A percentile compares a stretch with the other conserved stretches of the same genome.
Conservation (phyloP, 1,140 invertebrate species). For the Coboldia fuscipes region DNA sequence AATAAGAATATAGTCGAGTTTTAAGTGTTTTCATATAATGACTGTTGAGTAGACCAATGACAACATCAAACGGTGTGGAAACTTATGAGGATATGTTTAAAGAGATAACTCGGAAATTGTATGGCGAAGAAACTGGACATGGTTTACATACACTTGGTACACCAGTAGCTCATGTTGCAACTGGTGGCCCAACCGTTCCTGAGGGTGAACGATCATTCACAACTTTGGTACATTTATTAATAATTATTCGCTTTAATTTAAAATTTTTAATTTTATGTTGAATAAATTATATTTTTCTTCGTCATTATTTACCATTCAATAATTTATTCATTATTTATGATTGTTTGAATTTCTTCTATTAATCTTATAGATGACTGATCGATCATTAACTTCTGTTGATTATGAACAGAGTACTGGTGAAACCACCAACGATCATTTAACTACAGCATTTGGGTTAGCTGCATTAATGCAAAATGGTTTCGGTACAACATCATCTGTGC, state of each 20-base stretch:
- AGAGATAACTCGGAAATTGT: constrained; percentile 75
- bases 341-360: not conserved
- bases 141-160: constrained; percentile 24
- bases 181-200: constrained; percentile 19
- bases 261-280: not conserved
- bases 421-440: constrained; percentile 32
- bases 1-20: too few relatives aligned
- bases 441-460: constrained; percentile 40
- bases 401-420: constrained; percentile 13
- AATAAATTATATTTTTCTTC: not conserved
- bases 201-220: constrained; percentile 21
- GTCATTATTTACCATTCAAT: not conserved
- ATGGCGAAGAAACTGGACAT: constrained; percentile 54
- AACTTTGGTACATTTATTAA: constrained; percentile 16
- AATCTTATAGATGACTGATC: constrained; percentile 13
- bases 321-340: not conserved
- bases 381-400: constrained; percentile 16
- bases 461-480: constrained; percentile 51
- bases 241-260: too few relatives aligned
- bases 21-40: too few relatives aligned
- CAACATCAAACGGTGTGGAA: constrained; percentile 22
- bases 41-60: too few relatives aligned
- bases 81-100: constrained; percentile 31
- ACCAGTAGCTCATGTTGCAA: constrained; percentile 20
- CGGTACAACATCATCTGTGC: constrained; percentile 25